A percentile compares a stretch with the other conserved stretches of the same genome.
Conservation (phyloP, 2,113 vertebrate genomes). For the Neolamprologus toae region DNA sequence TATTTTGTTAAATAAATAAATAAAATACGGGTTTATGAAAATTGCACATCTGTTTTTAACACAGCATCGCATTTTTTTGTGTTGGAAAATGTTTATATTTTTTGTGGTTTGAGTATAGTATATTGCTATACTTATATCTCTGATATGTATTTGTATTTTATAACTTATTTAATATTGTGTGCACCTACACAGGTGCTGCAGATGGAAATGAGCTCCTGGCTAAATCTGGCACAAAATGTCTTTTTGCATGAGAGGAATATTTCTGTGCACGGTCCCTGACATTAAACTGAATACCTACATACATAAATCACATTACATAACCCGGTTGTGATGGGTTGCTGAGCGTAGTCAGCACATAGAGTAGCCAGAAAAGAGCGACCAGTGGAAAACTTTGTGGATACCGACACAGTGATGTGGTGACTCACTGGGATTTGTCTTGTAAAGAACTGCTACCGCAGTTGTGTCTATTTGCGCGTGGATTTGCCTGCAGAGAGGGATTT, state of each 20-base stretch:
- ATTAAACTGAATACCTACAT: background rate
- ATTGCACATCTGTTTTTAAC: background rate
- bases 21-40: background rate
- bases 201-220: background rate
- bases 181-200: background rate
- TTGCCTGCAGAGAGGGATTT: background rate
- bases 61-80: accelerated
- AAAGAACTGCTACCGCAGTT: background rate
- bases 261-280: background rate
- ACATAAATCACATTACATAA: background rate
- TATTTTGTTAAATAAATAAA: background rate
- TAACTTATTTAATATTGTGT: background rate
- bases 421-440: background rate
- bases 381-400: background rate
- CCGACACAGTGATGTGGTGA: background rate
- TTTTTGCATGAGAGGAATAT: background rate
- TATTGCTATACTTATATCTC: background rate
- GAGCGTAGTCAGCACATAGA: background rate
- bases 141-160: background rate
- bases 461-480: background rate
- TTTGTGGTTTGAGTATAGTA: background rate
- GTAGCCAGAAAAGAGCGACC: background rate
- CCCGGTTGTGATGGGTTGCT: background rate
- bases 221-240: background rate
- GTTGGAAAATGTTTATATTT: background rate